Percentiles rank a stretch among this genome's conserved stretches.
These are phyloP conservation scores for Carposina sasakii DNA, from an alignment of 1,140 invertebrate genomes.

Conservation along the genomic window DNA sequence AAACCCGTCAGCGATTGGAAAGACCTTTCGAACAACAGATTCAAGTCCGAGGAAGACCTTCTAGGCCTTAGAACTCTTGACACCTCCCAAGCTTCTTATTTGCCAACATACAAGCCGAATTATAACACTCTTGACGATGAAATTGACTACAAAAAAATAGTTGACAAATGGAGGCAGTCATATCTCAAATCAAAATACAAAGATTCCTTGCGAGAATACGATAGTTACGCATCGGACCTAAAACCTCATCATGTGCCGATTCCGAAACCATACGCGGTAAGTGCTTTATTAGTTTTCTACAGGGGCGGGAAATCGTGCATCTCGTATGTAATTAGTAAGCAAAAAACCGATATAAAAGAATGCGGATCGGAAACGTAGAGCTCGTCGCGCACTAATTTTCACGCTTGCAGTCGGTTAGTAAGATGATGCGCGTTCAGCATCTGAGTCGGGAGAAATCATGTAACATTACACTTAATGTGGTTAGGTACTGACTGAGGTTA, in stretches of 20 bases:
- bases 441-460: conserved; percentile 45
- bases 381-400: conserved; percentile 63
- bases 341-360: conserved; percentile 52
- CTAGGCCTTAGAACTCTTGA: conserved; percentile 57
- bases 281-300: conserved; percentile 9
- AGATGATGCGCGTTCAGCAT: conserved; percentile 38
- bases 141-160: conserved; percentile 45
- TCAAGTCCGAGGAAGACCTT: conserved; percentile 62
- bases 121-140: conserved; percentile 37
- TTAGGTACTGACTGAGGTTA: too few relatives aligned
- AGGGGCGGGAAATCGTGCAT: too few relatives aligned
- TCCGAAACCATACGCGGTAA: conserved; percentile 60
- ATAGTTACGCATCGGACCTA: conserved; percentile 46
- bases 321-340: conserved; percentile 46
- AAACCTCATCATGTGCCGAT: conserved; percentile 50
- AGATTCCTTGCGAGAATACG: conserved; percentile 45
- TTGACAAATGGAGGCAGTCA: conserved; percentile 57
- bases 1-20: conserved; percentile 37
- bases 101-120: conserved; percentile 41
- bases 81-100: conserved; percentile 43
- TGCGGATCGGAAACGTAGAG: conserved; percentile 59
- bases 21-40: conserved; percentile 40
- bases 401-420: conserved; percentile 47
- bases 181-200: conserved; percentile 56
- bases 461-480: conserved; percentile 31